A percentile compares a stretch with the other conserved stretches of the same genome.
phyloP scores from a whole-genome alignment of 2,888 invertebrate species.

The Opisthograptis luteolata region DNA sequence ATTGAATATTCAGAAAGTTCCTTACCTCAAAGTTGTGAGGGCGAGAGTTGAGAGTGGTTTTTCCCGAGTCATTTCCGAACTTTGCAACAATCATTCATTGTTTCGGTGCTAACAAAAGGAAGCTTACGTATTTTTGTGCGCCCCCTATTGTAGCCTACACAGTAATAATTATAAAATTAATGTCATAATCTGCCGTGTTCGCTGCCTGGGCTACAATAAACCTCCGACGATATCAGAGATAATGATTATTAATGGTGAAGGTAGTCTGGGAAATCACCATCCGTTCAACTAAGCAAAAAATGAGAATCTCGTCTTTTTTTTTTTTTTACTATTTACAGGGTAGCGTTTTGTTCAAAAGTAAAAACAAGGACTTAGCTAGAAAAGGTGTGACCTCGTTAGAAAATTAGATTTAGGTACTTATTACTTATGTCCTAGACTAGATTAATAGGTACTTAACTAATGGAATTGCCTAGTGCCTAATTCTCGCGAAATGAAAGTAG shows the following conservation, averaged over 20 bases:
- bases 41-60: conserved; percentile 48
- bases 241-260: conserved; percentile 74
- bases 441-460: too few species aligned
- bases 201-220: conserved; percentile 53
- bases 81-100: conserved; percentile 61
- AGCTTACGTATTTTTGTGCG: conserved; percentile 64
- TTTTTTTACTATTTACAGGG: too few species aligned
- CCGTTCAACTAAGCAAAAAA: conserved; percentile 22
- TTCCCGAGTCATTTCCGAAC: conserved; percentile 55
- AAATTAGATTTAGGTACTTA: too few species aligned
- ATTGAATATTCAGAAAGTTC: conserved; percentile 28
- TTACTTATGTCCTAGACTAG: too few species aligned
- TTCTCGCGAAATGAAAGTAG: too few species aligned
- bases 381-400: too few species aligned
- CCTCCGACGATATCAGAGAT: conserved; percentile 60
- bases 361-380: too few species aligned
- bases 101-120: conserved; percentile 61
- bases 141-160: conserved; percentile 61
- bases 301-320: too few species aligned
- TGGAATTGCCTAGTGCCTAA: too few species aligned
- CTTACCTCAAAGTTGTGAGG: conserved; percentile 31
- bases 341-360: too few species aligned
- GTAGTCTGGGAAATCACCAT: conserved; percentile 62
- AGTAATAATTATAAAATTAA: conserved; percentile 75
- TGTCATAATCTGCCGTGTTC: conserved; percentile 71